Percentiles rank a stretch among this genome's conserved stretches.
Conservation (phyloP, 2,888 invertebrate species). For the Amblyjoppa fuscipennis region DNA sequence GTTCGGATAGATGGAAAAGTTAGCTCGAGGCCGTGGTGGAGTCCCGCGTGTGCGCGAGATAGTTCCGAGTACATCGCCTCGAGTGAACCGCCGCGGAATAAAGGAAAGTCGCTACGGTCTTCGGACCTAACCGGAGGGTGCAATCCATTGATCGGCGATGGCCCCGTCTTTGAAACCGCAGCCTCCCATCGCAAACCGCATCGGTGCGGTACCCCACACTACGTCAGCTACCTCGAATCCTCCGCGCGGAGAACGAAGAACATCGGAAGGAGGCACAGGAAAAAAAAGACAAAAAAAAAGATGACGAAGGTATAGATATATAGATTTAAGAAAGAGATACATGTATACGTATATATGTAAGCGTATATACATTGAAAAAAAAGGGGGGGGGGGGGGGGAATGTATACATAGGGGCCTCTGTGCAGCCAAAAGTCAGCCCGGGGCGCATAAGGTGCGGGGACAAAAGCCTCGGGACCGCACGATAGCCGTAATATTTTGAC, state of each 20-base stretch:
- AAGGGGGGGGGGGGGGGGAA: conserved; percentile 58
- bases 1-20: conserved; percentile 28
- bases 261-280: not conserved
- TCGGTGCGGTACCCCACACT: conserved; percentile 58
- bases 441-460: conserved; percentile 64
- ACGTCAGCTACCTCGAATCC: conserved; percentile 25
- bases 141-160: conserved; percentile 70
- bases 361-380: conserved; percentile 49
- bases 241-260: conserved; percentile 11
- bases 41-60: conserved; percentile 52
- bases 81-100: conserved; percentile 57
- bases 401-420: conserved; percentile 54
- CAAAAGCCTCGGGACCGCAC: conserved; percentile 67
- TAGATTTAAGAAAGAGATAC: conserved; percentile 34
- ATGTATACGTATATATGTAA: conserved; percentile 25
- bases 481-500: conserved; percentile 85
- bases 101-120: conserved; percentile 61
- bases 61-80: conserved; percentile 56
- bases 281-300: conserved; percentile 37
- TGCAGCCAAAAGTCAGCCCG: conserved; percentile 67
- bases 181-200: conserved; percentile 66
- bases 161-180: conserved; percentile 66
- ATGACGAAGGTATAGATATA: conserved; percentile 38
- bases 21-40: conserved; percentile 42
- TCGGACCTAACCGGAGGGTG: conserved; percentile 57